These are phyloP conservation scores for Campodea augens DNA, from an alignment of 1,140 invertebrate genomes.

Conservation along the genomic window DNA sequence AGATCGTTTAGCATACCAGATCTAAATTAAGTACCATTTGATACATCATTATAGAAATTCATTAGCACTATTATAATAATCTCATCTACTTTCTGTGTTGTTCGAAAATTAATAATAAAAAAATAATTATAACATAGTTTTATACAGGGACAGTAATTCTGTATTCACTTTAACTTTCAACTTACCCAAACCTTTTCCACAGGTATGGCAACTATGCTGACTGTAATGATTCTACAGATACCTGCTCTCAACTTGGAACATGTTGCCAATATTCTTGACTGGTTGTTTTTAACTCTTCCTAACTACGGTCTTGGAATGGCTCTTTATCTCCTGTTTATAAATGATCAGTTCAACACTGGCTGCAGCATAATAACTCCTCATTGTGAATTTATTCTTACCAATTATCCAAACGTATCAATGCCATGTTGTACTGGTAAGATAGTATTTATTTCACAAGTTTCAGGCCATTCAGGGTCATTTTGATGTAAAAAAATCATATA, in stretches of 20 bases:
- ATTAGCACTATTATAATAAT: no score
- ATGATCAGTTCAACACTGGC: slow-evolving; percentile 10
- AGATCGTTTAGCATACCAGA: not conserved
- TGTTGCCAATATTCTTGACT: slow-evolving; percentile 36
- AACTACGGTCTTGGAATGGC: not conserved
- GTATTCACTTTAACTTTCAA: no score
- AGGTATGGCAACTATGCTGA: slow-evolving; percentile 41
- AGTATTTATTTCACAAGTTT: no score
- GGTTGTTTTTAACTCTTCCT: slow-evolving; percentile 35
- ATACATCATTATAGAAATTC: not conserved
- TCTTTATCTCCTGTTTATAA: not conserved
- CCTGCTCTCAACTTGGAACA: slow-evolving; percentile 32
- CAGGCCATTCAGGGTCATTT: no score
- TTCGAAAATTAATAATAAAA: no score
- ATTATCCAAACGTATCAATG: no score
- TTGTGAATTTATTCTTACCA: no score
- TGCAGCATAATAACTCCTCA: not conserved
- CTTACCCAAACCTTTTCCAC: slow-evolving; percentile 14
- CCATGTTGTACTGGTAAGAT: no score
- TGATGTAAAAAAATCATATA: no score
- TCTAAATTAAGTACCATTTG: slow-evolving; percentile 1
- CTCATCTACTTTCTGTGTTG: no score
- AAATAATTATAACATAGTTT: no score
- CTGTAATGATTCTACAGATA: slow-evolving; percentile 40
- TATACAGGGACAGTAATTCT: no score